These are phyloP conservation scores for Drosophila differens DNA, from an alignment of 2,888 invertebrate genomes.

Conservation along the genomic window DNA sequence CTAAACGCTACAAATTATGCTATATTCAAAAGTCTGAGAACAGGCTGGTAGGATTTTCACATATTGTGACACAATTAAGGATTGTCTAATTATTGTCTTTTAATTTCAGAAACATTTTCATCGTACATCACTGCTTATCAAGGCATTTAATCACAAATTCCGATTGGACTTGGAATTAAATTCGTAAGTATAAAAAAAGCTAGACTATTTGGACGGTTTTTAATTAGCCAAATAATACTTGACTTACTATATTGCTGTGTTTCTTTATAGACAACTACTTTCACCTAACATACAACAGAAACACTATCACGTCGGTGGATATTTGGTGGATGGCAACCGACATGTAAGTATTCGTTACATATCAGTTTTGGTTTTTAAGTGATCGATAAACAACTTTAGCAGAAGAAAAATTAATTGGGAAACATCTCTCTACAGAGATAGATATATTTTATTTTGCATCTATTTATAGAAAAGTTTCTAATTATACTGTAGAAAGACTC, in stretches of 20 bases:
- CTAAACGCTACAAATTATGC: neutral
- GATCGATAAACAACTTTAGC: neutral
- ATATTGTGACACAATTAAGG: neutral
- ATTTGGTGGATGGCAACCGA: conserved; percentile 86
- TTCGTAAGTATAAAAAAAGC: conserved; percentile 89
- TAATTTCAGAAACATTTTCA: conserved; percentile 94
- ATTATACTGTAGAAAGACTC: no score
- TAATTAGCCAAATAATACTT: neutral
- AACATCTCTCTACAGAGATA: neutral
- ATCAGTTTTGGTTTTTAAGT: neutral
- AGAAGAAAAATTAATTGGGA: neutral
- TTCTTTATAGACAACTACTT: conserved; percentile 91
- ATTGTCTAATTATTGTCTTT: neutral
- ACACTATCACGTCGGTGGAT: conserved; percentile 94
- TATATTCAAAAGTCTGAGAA: neutral
- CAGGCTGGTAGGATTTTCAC: neutral
- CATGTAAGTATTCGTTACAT: conserved; percentile 80
- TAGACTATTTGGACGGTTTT: neutral
- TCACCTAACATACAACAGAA: conserved; percentile 97
- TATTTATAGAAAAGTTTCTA: no score
- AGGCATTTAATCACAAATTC: conserved; percentile 98
- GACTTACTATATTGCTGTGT: neutral
- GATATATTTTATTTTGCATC: neutral
- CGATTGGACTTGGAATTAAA: conserved; percentile 98
- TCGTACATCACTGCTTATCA: conserved; percentile 97